Evolutionary conservation across 2,888 invertebrate species (phyloP), one percentile per base, ranked within the genome.

Genomic region (Pimpla rufipes): DNA sequence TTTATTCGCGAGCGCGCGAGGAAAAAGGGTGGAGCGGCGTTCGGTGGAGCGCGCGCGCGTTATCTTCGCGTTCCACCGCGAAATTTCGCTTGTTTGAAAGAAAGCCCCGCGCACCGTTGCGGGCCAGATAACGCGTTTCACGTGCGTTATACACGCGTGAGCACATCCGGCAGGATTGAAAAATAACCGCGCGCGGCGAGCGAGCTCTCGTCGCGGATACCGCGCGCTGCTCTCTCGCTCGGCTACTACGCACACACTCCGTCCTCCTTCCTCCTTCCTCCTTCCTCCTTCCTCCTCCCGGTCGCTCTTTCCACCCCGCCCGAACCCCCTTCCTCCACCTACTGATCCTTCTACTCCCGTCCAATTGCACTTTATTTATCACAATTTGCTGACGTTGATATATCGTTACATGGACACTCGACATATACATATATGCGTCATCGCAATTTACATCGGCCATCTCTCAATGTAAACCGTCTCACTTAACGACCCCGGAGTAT

Each of bases 281-380:
- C 29, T 77, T 70, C 42, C 23, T 77, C 45, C 52, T 75, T 71
- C 45, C 3, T 55, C 64, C 45, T 40, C 59, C 29, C 29, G 29
- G 29, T 81, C 76, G 23, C 45, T 71, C 71, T 66, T 47, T 52
- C 52, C 52, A 79, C 55, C 67, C 73, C 76, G 81, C 74, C 81
- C 74, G 79, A 62, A 77, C 67, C 73, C 88, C 70, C 77, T 62
- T 62, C 73, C 57, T 73, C 50, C 42, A n/a, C 62, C 55, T 45
- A 71, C 75, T 55, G 40, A 47, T 68, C 68, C 70, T 76, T 45
- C 77, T 66, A 85, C 66, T 70, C 67, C 52, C 81, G 47, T 82
- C 79, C 90, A 91, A 92, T 92, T 91, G 91, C 90, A 90, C 91
- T 91, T 92, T 92, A 92, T 92, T 91, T 92, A 92, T 92, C 91